A percentile compares a stretch with the other conserved stretches of the same genome.
phyloP scores from a whole-genome alignment of 2,113 vertebrate species.

The Mionectes macconnelli region DNA sequence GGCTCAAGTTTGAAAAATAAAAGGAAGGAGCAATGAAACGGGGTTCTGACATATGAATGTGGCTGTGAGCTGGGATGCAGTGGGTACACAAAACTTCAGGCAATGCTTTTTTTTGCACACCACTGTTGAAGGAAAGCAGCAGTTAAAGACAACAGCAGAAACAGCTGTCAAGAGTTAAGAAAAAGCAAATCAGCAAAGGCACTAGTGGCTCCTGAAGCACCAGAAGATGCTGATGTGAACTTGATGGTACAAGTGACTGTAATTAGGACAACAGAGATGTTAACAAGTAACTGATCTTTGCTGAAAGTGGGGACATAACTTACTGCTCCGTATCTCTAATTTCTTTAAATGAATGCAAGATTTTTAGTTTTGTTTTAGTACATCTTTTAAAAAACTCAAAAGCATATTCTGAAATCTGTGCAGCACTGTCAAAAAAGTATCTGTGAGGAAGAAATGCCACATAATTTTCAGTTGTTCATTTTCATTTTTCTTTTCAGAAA shows the following conservation, averaged over 20 bases:
- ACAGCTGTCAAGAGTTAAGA: background rate
- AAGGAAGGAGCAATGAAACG: background rate
- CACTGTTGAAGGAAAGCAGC: background rate
- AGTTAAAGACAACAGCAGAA: background rate
- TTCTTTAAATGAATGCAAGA: background rate
- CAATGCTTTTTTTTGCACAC: background rate
- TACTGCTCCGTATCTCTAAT: background rate
- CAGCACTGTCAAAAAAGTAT: background rate
- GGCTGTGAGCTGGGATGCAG: background rate
- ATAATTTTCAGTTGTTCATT: background rate
- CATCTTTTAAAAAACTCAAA: background rate
- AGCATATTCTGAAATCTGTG: background rate
- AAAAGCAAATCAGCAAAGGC: background rate
- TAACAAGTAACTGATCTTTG: background rate
- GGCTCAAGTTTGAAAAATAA: background rate
- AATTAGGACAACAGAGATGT: background rate
- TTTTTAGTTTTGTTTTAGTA: background rate
- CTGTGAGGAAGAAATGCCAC: background rate
- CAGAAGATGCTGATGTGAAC: background rate
- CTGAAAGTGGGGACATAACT: background rate
- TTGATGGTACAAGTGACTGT: background rate
- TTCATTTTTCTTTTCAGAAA: slow-evolving; percentile 75
- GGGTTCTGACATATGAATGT: background rate
- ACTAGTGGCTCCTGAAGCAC: background rate
- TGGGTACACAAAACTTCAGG: background rate